A percentile compares a stretch with the other conserved stretches of the same genome.
These are phyloP conservation scores for Panagrolaimus sp. DNA, from an alignment of 1,140 invertebrate species.

Conservation along the genomic window DNA sequence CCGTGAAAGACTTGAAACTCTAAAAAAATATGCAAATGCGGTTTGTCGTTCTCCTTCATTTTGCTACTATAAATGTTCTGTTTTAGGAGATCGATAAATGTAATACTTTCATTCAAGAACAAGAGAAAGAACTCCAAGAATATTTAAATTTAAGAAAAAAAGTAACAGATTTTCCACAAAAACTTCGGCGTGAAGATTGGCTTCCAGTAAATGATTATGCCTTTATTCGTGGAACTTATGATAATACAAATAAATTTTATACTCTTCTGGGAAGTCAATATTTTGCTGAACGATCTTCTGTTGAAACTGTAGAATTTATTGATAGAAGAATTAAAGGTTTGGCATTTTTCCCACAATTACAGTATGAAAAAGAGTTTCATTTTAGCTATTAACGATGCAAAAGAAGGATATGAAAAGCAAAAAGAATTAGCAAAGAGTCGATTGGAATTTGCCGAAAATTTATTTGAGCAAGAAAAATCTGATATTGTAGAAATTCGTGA, in stretches of 20 bases:
- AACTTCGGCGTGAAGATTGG: background rate
- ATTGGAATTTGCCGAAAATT: background rate
- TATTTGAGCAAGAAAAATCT: background rate
- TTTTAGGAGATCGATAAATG: slow-evolving; percentile 12
- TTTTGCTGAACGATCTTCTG: slow-evolving; percentile 6
- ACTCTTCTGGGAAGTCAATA: slow-evolving; percentile 2
- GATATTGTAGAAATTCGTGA: slow-evolving; percentile 7
- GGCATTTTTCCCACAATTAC: background rate
- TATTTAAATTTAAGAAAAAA: background rate
- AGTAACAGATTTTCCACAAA: background rate
- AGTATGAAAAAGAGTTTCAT: background rate
- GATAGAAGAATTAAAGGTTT: slow-evolving; percentile 10
- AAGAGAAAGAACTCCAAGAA: background rate
- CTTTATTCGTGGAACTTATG: background rate
- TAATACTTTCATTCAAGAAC: background rate
- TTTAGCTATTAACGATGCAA: background rate
- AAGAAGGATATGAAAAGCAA: background rate
- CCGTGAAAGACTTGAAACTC: background rate
- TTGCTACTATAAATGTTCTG: background rate
- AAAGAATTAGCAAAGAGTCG: background rate
- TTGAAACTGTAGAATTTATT: background rate
- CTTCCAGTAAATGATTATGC: background rate
- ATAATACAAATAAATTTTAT: slow-evolving; percentile 10
- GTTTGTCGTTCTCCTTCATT: background rate
- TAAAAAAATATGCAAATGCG: background rate